Evolutionary conservation across 2,888 invertebrate species (phyloP).

Genomic region (Synergus gifuensis): DNA sequence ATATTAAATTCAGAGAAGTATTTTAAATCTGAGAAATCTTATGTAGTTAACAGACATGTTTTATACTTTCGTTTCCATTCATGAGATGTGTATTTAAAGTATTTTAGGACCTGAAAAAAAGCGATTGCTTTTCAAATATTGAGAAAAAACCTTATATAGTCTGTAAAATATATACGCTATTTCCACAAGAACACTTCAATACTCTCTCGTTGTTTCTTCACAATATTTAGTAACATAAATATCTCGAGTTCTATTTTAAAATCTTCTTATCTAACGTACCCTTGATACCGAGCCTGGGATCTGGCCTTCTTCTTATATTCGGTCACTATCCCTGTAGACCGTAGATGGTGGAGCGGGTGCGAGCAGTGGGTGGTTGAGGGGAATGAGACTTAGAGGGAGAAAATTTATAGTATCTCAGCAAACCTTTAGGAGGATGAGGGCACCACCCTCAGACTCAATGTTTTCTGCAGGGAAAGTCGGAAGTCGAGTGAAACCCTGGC

Average conservation of each 20-base stretch:
- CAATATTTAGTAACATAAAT: constrained; percentile 18
- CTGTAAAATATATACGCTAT: not conserved
- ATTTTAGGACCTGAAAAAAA: too few species aligned
- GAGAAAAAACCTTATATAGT: not conserved
- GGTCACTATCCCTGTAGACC: constrained; percentile 66
- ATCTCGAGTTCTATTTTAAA: constrained; percentile 21
- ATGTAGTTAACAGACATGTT: too few species aligned
- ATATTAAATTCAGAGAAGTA: too few species aligned
- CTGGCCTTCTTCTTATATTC: constrained; percentile 68
- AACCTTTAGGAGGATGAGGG: constrained; percentile 60
- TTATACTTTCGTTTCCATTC: too few species aligned
- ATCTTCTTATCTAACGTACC: constrained; percentile 33
- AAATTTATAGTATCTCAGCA: constrained; percentile 77
- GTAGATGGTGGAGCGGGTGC: constrained; percentile 50
- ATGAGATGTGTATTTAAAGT: too few species aligned
- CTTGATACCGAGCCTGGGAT: constrained; percentile 26
- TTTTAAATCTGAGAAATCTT: too few species aligned
- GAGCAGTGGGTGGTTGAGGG: constrained; percentile 53
- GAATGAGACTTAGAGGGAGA: constrained; percentile 58
- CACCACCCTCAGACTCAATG: constrained; percentile 76
- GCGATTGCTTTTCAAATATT: not conserved
- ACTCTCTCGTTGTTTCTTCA: constrained; percentile 11
- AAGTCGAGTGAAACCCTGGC: constrained; percentile 77
- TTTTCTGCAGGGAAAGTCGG: constrained; percentile 77
- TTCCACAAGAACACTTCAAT: not conserved